A percentile compares a stretch with the other conserved stretches of the same genome.
Conservation (phyloP, 1,140 invertebrate genomes). For the Ptiloglossa arizonensis region DNA sequence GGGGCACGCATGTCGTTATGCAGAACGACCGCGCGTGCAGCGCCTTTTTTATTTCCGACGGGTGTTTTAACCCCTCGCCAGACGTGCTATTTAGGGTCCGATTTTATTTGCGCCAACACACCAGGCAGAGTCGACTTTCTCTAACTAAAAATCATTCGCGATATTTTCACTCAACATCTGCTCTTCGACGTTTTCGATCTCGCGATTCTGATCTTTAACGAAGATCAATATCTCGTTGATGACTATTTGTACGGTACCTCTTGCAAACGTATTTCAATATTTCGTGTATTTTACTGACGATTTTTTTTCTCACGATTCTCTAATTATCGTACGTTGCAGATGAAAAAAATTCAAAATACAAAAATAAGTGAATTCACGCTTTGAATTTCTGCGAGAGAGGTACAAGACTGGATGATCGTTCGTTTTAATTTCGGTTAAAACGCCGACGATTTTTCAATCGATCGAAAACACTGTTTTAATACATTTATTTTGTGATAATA, state of each 20-base stretch:
- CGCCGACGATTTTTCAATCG: no score
- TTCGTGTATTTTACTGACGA: background rate
- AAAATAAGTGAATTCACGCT: no score
- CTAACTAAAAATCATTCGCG: constrained; percentile 38
- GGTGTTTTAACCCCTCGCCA: constrained; percentile 56
- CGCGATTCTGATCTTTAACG: no score
- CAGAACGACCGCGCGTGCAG: constrained; percentile 32
- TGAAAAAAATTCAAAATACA: no score
- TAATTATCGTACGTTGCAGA: no score
- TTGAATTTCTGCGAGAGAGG: no score
- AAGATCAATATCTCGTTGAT: background rate
- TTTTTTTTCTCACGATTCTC: no score
- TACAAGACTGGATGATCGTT: no score
- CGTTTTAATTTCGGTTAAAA: no score
- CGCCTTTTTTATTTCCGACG: constrained; percentile 49
- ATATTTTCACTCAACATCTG: constrained; percentile 29
- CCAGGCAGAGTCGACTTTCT: constrained; percentile 26
- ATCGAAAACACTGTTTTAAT: background rate
- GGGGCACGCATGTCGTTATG: constrained; percentile 38
- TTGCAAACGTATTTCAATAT: background rate
- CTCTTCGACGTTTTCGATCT: background rate
- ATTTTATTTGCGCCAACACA: constrained; percentile 59
- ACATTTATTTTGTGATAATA: background rate
- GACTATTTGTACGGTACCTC: background rate
- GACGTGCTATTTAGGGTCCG: constrained; percentile 59